These are phyloP conservation scores for Silurus asotus DNA, from an alignment of 2,113 vertebrate genomes.

Conservation along the genomic window DNA sequence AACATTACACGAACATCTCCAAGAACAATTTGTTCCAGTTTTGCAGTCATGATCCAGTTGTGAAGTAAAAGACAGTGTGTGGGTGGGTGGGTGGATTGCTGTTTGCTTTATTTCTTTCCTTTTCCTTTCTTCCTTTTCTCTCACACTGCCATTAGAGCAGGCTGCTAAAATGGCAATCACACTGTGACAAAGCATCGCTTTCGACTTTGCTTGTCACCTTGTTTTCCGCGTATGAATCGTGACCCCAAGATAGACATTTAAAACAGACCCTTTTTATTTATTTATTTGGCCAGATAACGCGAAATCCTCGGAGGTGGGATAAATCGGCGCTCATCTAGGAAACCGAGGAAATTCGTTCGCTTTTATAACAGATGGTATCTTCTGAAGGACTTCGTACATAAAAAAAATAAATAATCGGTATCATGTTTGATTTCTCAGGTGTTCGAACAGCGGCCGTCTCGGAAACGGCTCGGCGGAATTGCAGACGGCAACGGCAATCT, in stretches of 20 bases:
- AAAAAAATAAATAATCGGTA: background rate
- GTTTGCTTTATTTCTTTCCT: conserved; percentile 11
- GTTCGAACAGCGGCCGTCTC: conserved; percentile 5
- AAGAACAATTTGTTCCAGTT: conserved; percentile 21
- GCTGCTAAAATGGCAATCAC: background rate
- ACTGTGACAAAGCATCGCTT: background rate
- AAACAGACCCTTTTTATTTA: background rate
- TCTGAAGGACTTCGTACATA: conserved; percentile 4
- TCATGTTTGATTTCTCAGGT: conserved; percentile 13
- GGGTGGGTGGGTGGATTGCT: background rate
- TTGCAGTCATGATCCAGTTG: background rate
- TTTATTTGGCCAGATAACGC: conserved; percentile 11
- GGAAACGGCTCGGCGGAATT: conserved; percentile 28
- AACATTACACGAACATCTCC: conserved; percentile 10
- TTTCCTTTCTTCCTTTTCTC: background rate
- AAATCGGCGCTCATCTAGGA: conserved; percentile 1
- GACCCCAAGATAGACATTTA: background rate
- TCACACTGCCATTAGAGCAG: background rate
- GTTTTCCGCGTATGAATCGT: background rate
- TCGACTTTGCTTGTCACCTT: background rate
- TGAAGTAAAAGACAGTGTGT: background rate
- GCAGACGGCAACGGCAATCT: conserved; percentile 27
- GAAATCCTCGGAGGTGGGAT: conserved; percentile 18
- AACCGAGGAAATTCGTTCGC: background rate
- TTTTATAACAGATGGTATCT: conserved; percentile 16